Evolutionary conservation across 2,113 vertebrate genomes (phyloP).

Genomic region (Triplophysa siluroides): DNA sequence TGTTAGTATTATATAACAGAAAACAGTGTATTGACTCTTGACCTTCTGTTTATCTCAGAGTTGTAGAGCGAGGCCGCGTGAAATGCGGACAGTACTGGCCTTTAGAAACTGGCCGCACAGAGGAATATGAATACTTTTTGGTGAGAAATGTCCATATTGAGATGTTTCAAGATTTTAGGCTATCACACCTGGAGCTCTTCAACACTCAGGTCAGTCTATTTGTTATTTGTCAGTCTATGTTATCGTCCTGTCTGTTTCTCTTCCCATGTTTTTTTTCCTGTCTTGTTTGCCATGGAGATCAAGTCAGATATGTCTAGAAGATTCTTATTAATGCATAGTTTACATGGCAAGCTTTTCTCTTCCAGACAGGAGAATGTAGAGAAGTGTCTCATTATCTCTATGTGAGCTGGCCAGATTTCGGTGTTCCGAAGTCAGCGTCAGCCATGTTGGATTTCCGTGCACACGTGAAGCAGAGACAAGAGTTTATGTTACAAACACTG

Average conservation of each 20-base stretch:
- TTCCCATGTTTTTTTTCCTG: background rate
- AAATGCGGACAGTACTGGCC: slow-evolving; percentile 83
- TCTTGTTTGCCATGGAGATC: background rate
- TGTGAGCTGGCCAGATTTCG: slow-evolving; percentile 81
- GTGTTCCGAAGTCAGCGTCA: slow-evolving; percentile 78
- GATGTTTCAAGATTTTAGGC: slow-evolving; percentile 78
- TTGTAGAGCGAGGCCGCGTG: slow-evolving; percentile 76
- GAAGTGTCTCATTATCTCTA: slow-evolving; percentile 79
- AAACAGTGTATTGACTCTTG: background rate
- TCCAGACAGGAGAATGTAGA: slow-evolving; percentile 74
- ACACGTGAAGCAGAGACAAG: slow-evolving; percentile 72
- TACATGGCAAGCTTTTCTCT: background rate
- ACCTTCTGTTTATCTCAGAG: slow-evolving; percentile 61
- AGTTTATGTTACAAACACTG: slow-evolving; percentile 65
- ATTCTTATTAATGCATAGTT: too few relatives aligned
- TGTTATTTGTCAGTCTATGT: background rate
- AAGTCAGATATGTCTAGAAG: background rate
- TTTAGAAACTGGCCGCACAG: slow-evolving; percentile 71
- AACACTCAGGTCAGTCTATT: slow-evolving; percentile 70
- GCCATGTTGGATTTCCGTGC: slow-evolving; percentile 80
- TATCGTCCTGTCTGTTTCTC: background rate
- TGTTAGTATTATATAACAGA: background rate
- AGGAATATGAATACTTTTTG: slow-evolving; percentile 74
- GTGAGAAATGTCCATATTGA: slow-evolving; percentile 73
- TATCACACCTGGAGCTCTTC: slow-evolving; percentile 75